Percentiles rank a stretch among this genome's conserved stretches.
Evolutionary conservation across 2,113 vertebrate species (phyloP).

Genomic region (Proteles cristata): DNA sequence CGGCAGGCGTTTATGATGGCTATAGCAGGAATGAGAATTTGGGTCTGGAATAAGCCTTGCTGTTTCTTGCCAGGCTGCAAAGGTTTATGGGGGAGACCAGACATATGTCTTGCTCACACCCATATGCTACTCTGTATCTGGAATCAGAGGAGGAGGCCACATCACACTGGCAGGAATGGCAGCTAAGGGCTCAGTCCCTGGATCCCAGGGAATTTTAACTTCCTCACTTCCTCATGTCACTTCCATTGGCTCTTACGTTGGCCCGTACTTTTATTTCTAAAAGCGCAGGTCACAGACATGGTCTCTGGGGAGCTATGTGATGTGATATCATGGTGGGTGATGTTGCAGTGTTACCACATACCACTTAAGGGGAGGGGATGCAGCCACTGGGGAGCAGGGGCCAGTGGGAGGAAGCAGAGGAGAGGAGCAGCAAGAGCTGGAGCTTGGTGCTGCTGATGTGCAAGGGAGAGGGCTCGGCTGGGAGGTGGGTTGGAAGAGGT

Average conservation of each 20-base stretch:
- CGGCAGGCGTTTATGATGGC: slow-evolving; percentile 83
- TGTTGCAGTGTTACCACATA: not conserved
- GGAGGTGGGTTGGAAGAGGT: not conserved
- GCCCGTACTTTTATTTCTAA: not conserved
- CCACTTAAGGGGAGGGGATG: not conserved
- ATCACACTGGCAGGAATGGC: slow-evolving; percentile 50
- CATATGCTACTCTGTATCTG: slow-evolving; percentile 74
- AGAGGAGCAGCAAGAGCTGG: not conserved
- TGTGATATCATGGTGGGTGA: not conserved
- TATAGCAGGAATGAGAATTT: slow-evolving; percentile 84
- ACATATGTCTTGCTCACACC: slow-evolving; percentile 76
- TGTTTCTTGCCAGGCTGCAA: slow-evolving; percentile 81
- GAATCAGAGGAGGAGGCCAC: slow-evolving; percentile 68
- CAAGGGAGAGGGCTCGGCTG: not conserved
- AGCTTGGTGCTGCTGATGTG: not conserved
- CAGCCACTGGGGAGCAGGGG: not conserved
- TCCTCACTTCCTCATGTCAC: not conserved
- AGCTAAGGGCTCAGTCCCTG: slow-evolving; percentile 63
- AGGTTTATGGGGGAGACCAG: slow-evolving; percentile 82
- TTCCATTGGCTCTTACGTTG: slow-evolving; percentile 10
- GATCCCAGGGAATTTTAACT: not conserved
- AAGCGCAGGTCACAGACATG: slow-evolving; percentile 20
- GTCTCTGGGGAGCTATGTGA: not conserved
- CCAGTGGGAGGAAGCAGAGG: not conserved
- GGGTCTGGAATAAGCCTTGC: slow-evolving; percentile 79